Percentiles rank a stretch among this genome's conserved stretches.
phyloP scores from a whole-genome alignment of 2,113 vertebrate species.

The Aptenodytes patagonicus region DNA sequence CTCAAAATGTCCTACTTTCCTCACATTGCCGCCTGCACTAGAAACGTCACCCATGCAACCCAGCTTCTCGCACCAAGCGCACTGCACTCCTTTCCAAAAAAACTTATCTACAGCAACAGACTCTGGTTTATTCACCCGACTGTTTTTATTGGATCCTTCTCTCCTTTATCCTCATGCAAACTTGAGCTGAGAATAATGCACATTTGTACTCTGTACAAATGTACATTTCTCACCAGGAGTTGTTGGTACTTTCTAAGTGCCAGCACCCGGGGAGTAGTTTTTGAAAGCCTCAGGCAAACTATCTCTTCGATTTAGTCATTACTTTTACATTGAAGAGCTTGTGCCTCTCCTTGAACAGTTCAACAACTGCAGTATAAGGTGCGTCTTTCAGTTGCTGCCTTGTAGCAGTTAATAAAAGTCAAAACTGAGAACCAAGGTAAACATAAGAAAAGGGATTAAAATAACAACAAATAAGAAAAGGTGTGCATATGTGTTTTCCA shows the following conservation, averaged over 20 bases:
- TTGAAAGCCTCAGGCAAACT: not conserved
- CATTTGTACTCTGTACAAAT: not conserved
- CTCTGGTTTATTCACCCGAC: not conserved
- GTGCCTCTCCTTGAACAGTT: not conserved
- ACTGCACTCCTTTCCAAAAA: not conserved
- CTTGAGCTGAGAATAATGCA: not conserved
- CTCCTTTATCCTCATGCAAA: not conserved
- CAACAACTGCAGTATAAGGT: not conserved
- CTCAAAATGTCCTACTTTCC: slow-evolving; percentile 36
- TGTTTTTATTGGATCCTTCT: not conserved
- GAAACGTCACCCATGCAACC: not conserved
- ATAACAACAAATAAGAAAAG: not conserved
- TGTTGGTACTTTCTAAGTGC: not conserved
- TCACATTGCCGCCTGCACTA: not conserved
- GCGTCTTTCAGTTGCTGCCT: not conserved
- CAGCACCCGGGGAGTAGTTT: not conserved
- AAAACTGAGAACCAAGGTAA: not conserved
- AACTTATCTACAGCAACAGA: not conserved
- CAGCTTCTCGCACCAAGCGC: not conserved
- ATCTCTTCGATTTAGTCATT: not conserved
- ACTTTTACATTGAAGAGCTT: not conserved
- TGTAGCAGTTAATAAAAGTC: not conserved
- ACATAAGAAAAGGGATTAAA: not conserved
- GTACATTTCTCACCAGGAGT: not conserved
- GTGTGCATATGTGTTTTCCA: not conserved